A percentile compares a stretch with the other conserved stretches of the same genome.
phyloP scores from a whole-genome alignment of 2,888 invertebrate genomes.

The Agonopterix alstromeriana region DNA sequence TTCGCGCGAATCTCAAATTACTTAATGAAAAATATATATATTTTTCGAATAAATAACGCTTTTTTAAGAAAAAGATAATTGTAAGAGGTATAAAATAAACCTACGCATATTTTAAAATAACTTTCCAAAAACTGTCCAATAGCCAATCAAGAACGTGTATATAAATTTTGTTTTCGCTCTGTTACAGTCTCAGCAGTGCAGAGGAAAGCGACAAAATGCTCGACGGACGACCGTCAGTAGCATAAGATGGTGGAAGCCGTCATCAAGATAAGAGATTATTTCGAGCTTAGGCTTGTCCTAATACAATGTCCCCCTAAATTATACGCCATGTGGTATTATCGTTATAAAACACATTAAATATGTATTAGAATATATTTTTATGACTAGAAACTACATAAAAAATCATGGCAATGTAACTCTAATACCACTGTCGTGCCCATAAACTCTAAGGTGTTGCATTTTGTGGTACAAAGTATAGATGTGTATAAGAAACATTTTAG shows the following conservation, averaged over 20 bases:
- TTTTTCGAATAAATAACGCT: too few relatives aligned
- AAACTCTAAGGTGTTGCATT: constrained; percentile 45
- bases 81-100: too few relatives aligned
- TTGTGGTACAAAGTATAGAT: constrained; percentile 60
- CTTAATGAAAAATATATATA: too few relatives aligned
- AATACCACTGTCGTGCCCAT: constrained; percentile 37
- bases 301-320: constrained; percentile 23
- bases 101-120: too few relatives aligned
- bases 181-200: constrained; percentile 77
- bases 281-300: constrained; percentile 39
- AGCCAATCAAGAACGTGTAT: background rate
- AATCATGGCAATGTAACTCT: constrained; percentile 19
- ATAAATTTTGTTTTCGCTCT: constrained; percentile 10
- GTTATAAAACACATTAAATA: constrained; percentile 3
- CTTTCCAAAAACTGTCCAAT: too few relatives aligned
- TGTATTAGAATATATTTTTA: constrained; percentile 5
- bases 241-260: constrained; percentile 41
- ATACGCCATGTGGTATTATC: constrained; percentile 27
- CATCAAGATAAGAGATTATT: constrained; percentile 17
- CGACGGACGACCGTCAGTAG: constrained; percentile 83
- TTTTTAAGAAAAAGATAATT: too few relatives aligned
- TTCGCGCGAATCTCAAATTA: too few relatives aligned
- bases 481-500: constrained; percentile 11
- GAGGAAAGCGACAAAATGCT: constrained; percentile 87
- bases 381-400: constrained; percentile 5